Evolutionary conservation across 2,797 vertebrate species (phyloP), one percentile per base, ranked within the genome.

Genomic region (Selene dorsalis): DNA sequence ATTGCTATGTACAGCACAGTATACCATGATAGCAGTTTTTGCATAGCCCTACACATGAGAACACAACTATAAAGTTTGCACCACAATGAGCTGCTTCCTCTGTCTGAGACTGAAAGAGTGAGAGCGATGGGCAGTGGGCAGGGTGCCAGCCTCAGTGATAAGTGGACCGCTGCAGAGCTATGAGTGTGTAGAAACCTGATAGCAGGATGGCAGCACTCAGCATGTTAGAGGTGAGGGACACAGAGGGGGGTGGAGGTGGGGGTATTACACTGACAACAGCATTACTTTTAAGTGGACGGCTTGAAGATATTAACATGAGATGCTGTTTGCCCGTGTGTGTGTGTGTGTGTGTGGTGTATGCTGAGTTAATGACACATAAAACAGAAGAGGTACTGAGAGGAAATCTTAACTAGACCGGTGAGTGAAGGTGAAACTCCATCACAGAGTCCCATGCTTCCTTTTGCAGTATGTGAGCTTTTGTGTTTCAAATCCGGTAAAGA

Each of bases 141-240:
- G 87, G 1, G 53, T 71, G 91, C 92, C 90, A 88, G 87, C 77
- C 65, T 80, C 69, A 32, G 83, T 76, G 89, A 93, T 93, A 93
- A 94, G 92, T 92, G 90, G 87, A 87, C 84, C 75, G 39, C 80
- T 84, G 91, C 85, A 84, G 79, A 62, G 73, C 74, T 82, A 26
- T 50, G 74, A 88, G 78, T 71, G 86, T 88, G 82, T 84, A 88
- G 88, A 88, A 90, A 92, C 88, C 92, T 90, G 93, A 95, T 95
- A 93, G 89, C 84, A 88, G 88, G 90, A 85, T 84, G 91, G 91
- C 84, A 90, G 79, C 91, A 90, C 93, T 95, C 94, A 93, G 93
- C 93, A 80, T 88, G 88, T 78, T 73, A 79, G 84, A 87, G 87
- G 86, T 88, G 86, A 79, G 74, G 79, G 79, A 79, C 48, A 60